Base-by-base conservation (phyloP, 2,113 vertebrate species). In the Phylloscopus whistleri region DNA sequence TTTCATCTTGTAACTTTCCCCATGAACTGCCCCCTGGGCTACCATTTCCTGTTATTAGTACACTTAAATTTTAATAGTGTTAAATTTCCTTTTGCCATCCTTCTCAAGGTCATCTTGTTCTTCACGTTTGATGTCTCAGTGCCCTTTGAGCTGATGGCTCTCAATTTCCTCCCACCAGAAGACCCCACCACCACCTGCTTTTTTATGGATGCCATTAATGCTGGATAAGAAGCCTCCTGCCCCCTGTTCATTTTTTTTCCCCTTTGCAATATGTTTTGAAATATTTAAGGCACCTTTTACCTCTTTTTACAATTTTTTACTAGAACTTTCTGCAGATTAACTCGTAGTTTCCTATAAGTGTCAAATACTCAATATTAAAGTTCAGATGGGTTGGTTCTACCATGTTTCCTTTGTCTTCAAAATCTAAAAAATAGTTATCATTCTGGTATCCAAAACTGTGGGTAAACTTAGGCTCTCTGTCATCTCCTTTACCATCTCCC, bases 21-120 rank as follows among this genome's bases (percentile, higher is more conserved):
- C 62, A 6, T 62, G 43, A 81, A 90, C 56, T 95, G 64, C 43
- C 79, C 95, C 37, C 92, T n/a, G n/a, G 76, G 79, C 79, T 90
- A 16, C 83, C 55, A 59, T 94, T 84, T 39, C 43, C 64, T 90
- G 59, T 59, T 96, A 89, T 86, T 92, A 92, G 72, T 77, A 70
- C 68, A 74, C 90, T 93, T 92, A 84, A 43, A 90, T 70, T 95
- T 92, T 93, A 96, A 86, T 70, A 43, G 55, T 43, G 21, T 48
- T 66, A 77, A 86, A 84, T 92, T 88, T 92, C 72, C 63, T 86
- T 83, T 75, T 72, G 14, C 82, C 51, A 4, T 94, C 49, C 33
- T 77, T 87, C 63, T 89, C 92, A 88, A 93, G 96, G 92, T 95
- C 86, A 90, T 20, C n/a, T 27, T 15, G 10, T 41, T 76, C 70